Evolutionary conservation across 2,797 vertebrate genomes (phyloP).

Genomic region (Cyclopterus lumpus): DNA sequence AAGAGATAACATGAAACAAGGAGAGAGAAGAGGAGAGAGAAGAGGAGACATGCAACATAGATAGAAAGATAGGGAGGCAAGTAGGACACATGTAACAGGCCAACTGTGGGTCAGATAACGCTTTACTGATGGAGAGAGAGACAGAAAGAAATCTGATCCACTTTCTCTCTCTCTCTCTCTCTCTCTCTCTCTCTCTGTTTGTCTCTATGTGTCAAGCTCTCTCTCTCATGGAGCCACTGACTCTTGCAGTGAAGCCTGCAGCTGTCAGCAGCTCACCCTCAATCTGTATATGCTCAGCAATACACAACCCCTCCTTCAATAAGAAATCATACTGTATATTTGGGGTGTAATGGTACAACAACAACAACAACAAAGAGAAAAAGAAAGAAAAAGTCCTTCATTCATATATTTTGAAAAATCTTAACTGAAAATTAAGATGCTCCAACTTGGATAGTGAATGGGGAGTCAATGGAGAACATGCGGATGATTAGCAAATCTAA

Average conservation of each 20-base stretch:
- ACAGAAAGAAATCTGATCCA: conserved; percentile 59
- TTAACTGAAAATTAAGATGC: background rate
- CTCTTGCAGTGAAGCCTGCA: conserved; percentile 65
- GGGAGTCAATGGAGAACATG: too few species aligned
- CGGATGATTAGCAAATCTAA: too few species aligned
- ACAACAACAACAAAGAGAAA: background rate
- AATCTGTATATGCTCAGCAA: conserved; percentile 43
- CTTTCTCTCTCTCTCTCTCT: conserved; percentile 31
- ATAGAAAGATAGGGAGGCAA: conserved; percentile 44
- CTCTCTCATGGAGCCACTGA: conserved; percentile 53
- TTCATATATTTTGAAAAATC: background rate
- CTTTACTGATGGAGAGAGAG: conserved; percentile 60
- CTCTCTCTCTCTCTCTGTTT: conserved; percentile 23
- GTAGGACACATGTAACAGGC: conserved; percentile 70
- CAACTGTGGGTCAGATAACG: conserved; percentile 72
- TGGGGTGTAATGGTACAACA: background rate
- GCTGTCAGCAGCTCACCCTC: conserved; percentile 60
- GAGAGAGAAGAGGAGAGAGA: conserved; percentile 7
- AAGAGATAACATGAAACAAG: conserved; percentile 12
- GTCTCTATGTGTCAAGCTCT: conserved; percentile 21
- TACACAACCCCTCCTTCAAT: conserved; percentile 38
- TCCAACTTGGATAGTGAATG: background rate
- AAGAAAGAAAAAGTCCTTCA: background rate
- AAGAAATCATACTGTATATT: conserved; percentile 12
- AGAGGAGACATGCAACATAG: conserved; percentile 21